Evolutionary conservation across 2,113 vertebrate genomes (phyloP), one percentile per base, ranked within the genome.

Genomic region (Paramisgurnus dabryanus): DNA sequence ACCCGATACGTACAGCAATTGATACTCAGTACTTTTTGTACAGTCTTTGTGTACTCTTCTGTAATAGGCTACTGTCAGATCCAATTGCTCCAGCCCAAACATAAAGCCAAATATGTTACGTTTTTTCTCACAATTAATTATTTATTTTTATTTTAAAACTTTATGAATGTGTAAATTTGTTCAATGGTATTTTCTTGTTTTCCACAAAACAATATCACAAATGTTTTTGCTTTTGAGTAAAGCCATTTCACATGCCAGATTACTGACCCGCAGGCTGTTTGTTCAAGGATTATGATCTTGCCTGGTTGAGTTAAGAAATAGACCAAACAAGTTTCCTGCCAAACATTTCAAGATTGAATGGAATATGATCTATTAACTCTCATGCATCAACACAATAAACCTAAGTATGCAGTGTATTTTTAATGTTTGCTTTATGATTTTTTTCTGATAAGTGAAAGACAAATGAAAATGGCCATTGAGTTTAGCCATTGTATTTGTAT

Each of bases 21-120:
- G 71, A 60, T 27, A 45, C 40, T 41, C n/a, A 13, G 70, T 73
- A 73, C 71, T 73, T n/a, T 27, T 40, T 72, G 53, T 58, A 12
- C 17, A 58, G 34, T 43, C 39, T 58, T 18, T 58, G 17, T 72
- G 41, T 17, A 57, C 69, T 41, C 39, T 57, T 39, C 7, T 70
- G 67, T 69, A 17, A 68, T 69, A 34, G 27, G 27, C 27, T 34
- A 39, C 34, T 69, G 12, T 13, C 47, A 53, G 47, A 34, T 6
- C 8, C 4, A 1, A 57, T 39, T 18, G 8, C 12, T 72, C 10
- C 39, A 58, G 53, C 53, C 17, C 17, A 17, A 17, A 5, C 53
- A 55, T 4, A 55, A 17, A 47, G 45, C 4, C 45, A 47, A 47
- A 8, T 47, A 47, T 6, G 6, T 34, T 10, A 47, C 2, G 5